Conservation (phyloP, 2,113 vertebrate species). For the Pionites leucogaster region DNA sequence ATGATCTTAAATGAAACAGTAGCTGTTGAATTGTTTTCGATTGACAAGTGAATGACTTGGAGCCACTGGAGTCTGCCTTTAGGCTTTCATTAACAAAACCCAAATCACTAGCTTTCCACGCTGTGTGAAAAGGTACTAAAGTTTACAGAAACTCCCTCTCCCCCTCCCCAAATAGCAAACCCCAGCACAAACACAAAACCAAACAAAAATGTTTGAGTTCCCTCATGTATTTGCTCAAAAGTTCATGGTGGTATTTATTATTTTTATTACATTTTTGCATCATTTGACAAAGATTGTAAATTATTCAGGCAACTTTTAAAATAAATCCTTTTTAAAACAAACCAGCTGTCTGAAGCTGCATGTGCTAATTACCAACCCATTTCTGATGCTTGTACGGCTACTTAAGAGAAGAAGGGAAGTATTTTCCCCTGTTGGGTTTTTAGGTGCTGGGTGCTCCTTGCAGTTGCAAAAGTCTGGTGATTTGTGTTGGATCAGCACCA, state of each 20-base stretch:
- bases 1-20: neutral
- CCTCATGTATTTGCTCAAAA: rapidly evolving
- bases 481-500: rapidly evolving
- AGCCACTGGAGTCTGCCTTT: neutral
- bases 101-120: neutral
- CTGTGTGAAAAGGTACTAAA: neutral
- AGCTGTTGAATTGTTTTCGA: neutral
- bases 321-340: neutral
- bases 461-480: neutral
- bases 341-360: neutral
- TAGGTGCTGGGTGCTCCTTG: neutral
- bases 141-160: neutral
- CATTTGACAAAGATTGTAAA: rapidly evolving
- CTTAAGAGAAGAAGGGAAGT: neutral
- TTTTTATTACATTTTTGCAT: neutral
- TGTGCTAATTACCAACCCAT: rapidly evolving
- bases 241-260: neutral
- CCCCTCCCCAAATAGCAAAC: neutral
- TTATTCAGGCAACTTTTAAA: neutral
- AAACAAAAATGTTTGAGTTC: neutral
- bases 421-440: neutral
- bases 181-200: neutral
- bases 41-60: neutral
- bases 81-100: neutral
- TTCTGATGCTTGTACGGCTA: neutral